Conservation (phyloP, 1,140 invertebrate genomes). For the Diachasma alloeum region DNA sequence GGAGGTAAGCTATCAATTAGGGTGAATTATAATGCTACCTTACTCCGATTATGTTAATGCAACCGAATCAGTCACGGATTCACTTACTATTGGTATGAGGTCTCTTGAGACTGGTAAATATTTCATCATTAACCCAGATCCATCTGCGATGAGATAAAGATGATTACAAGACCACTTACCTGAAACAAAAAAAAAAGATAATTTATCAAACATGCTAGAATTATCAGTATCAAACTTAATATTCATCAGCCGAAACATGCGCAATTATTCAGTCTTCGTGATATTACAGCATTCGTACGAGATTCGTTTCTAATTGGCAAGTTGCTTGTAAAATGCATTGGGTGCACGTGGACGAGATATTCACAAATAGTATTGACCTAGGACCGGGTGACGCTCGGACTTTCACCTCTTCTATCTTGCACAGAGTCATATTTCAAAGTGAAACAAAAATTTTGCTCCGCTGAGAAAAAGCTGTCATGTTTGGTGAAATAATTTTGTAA, state of each 20-base stretch:
- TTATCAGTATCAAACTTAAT: neutral
- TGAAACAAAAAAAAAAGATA: constrained; percentile 20
- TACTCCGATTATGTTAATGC: neutral
- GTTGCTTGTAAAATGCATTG: neutral
- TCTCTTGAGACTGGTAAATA: neutral
- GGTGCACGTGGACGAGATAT: neutral
- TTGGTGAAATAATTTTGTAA: too few species aligned
- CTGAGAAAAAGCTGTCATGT: too few species aligned
- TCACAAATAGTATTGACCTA: constrained; percentile 12
- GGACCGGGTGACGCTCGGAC: neutral
- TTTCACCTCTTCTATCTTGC: neutral
- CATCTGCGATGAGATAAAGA: neutral
- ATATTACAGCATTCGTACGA: neutral
- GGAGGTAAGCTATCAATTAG: neutral
- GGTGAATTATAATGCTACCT: neutral
- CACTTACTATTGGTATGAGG: neutral
- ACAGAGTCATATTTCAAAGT: neutral
- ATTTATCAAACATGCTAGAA: neutral
- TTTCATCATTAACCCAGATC: neutral
- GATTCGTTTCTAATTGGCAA: neutral
- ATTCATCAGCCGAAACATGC: neutral
- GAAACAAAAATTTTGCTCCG: neutral
- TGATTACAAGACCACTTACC: constrained; percentile 13
- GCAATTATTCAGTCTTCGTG: neutral
- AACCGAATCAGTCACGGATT: neutral